phyloP scores from a whole-genome alignment of 2,888 invertebrate genomes.

The Trachelus stipa region DNA sequence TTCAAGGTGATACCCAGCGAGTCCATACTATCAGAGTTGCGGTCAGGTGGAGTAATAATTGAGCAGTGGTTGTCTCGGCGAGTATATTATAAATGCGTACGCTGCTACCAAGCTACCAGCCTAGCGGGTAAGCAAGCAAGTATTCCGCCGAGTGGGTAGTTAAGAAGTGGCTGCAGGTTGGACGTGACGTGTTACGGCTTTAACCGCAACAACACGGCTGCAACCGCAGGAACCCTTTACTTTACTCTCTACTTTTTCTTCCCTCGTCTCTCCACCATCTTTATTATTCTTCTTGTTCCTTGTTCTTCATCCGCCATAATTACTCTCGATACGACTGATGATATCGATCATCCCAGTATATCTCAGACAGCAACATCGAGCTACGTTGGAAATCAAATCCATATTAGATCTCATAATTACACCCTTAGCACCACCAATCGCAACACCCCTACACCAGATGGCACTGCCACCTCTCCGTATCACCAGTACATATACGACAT shows the following conservation, averaged over 20 bases:
- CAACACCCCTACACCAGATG: not conserved
- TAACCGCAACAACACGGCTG: slow-evolving; percentile 63
- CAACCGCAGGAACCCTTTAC: slow-evolving; percentile 59
- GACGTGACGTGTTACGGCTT: slow-evolving; percentile 60
- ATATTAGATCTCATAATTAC: slow-evolving; percentile 12
- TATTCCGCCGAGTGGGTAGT: slow-evolving; percentile 44
- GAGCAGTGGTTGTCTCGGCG: slow-evolving; percentile 48
- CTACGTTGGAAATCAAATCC: not conserved
- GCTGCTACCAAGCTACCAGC: slow-evolving; percentile 38
- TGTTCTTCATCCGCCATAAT: slow-evolving; percentile 44
- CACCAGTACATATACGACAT: not conserved
- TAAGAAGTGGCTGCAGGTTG: slow-evolving; percentile 57
- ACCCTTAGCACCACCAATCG: not conserved
- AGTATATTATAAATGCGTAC: slow-evolving; percentile 56
- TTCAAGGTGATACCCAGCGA: not conserved
- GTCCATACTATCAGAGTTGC: slow-evolving; percentile 34
- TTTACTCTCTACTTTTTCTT: slow-evolving; percentile 26
- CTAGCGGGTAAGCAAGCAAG: not conserved
- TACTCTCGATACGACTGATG: slow-evolving; percentile 48
- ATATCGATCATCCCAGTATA: slow-evolving; percentile 50
- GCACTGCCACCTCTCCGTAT: not conserved
- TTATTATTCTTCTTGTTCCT: slow-evolving; percentile 27
- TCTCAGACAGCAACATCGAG: not conserved
- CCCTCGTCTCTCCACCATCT: slow-evolving; percentile 13
- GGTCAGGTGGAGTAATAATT: slow-evolving; percentile 55